Base-by-base conservation (phyloP, 2,113 vertebrate species). In the Mesocricetus auratus region DNA sequence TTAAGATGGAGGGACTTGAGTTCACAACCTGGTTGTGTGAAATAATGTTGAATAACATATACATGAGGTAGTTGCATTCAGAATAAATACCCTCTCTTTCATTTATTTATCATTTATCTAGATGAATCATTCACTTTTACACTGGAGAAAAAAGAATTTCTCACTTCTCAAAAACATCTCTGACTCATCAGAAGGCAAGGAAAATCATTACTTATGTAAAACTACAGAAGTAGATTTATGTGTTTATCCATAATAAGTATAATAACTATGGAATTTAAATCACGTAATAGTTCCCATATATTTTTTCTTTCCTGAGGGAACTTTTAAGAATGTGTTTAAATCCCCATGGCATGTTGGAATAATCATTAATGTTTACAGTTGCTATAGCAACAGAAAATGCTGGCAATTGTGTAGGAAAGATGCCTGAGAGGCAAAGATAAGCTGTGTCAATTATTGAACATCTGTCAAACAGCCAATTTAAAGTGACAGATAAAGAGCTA, bases 391-490 rank as follows among this genome's bases (percentile, higher is more conserved):
- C 97, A 5, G 1, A 92, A 50, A 24, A 86, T 97, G 85, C 94
- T 95, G 69, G 77, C 90, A 93, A 86, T 90, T 50, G 39, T 66
- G 96, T 47, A 89, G 96, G 94, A 87, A 98, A 95, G 96, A 74
- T 87, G 94, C 91, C 98, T 98, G 98, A 83, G 95, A 83, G 91
- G 0, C 0, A 75, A 91, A 98, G 98, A 98, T 97, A 96, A 98
- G 97, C 89, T 92, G n/a, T 96, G 94, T 95, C 98, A 97, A 95
- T 97, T 98, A 97, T 95, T 97, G 97, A 97, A 62, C 97, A 98
- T 91, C 97, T 98, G 97, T 98, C 97, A 94, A 93, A 98, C 90
- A 45, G 86, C 94, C 97, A 47, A 47, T 95, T 91, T 36, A 47
- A 79, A 96, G 90, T 96, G n/a, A 93, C 95, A 97, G 94, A 17